phyloP scores from a whole-genome alignment of 2,888 invertebrate species.

The Morpho helenor region DNA sequence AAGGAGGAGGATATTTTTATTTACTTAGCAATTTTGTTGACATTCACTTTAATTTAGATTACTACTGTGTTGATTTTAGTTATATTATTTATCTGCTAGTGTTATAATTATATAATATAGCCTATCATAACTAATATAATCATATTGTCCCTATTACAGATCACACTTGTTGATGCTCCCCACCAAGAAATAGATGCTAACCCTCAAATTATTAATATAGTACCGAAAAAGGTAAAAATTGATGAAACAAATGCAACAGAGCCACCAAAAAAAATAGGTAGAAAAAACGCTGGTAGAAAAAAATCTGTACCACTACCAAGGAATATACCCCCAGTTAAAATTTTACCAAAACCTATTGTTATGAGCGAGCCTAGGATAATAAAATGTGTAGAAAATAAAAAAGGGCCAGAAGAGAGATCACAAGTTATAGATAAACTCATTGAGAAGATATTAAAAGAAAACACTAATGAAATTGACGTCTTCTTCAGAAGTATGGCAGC shows the following conservation, averaged over 20 bases:
- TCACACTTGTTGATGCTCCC: conserved; percentile 58
- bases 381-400: conserved; percentile 58
- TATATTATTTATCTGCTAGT: background rate
- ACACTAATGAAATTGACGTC: conserved; percentile 71
- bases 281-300: conserved; percentile 54
- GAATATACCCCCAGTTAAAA: conserved; percentile 62
- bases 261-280: conserved; percentile 53
- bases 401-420: conserved; percentile 50
- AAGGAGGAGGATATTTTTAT: too few species aligned
- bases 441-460: conserved; percentile 66
- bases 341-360: conserved; percentile 64
- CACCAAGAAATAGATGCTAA: conserved; percentile 40
- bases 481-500: conserved; percentile 74
- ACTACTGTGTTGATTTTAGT: too few species aligned
- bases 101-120: background rate
- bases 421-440: conserved; percentile 65
- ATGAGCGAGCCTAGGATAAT: conserved; percentile 59
- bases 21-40: too few species aligned
- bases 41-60: too few species aligned
- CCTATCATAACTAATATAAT: background rate
- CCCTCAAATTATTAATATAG: conserved; percentile 36
- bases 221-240: conserved; percentile 43
- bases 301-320: conserved; percentile 51
- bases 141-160: conserved; percentile 47
- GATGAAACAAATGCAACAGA: conserved; percentile 35